Percentiles rank a stretch among this genome's conserved stretches.
phyloP scores from a whole-genome alignment of 2,797 vertebrate species.

The Coilia nasus region DNA sequence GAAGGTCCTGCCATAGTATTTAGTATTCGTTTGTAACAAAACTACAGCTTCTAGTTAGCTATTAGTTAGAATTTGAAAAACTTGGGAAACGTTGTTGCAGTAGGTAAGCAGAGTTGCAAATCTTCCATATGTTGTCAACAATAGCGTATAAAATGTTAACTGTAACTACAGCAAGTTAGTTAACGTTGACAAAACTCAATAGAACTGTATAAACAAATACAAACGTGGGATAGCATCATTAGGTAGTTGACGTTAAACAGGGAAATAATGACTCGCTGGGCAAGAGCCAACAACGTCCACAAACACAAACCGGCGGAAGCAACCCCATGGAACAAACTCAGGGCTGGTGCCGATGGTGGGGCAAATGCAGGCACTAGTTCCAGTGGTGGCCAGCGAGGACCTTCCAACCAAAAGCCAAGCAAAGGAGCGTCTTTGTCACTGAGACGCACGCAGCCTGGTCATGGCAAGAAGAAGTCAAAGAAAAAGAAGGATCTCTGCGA shows the following conservation, averaged over 20 bases:
- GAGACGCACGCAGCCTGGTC: conserved; percentile 53
- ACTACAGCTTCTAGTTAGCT: not conserved
- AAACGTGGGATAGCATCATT: not conserved
- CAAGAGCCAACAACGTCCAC: conserved; percentile 76
- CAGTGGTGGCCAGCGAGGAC: not conserved
- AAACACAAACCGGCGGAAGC: conserved; percentile 78
- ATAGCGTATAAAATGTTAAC: not conserved
- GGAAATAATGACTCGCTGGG: conserved; percentile 86
- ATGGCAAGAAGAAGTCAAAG: conserved; percentile 70
- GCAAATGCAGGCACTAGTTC: not conserved
- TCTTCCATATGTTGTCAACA: too few species aligned
- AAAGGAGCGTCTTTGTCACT: conserved; percentile 38
- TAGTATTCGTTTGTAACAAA: too few species aligned
- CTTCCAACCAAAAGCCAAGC: conserved; percentile 9
- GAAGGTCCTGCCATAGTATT: not conserved
- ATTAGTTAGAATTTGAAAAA: too few species aligned
- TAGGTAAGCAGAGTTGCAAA: not conserved
- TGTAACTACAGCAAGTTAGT: not conserved
- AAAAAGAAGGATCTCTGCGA: conserved; percentile 82
- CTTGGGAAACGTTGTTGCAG: not conserved
- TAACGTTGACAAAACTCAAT: not conserved
- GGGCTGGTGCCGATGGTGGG: conserved; percentile 30
- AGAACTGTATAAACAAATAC: not conserved
- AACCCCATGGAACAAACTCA: conserved; percentile 86
- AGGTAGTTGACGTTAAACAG: not conserved